phyloP scores from a whole-genome alignment of 2,113 vertebrate genomes.

The Gobio gobio region DNA sequence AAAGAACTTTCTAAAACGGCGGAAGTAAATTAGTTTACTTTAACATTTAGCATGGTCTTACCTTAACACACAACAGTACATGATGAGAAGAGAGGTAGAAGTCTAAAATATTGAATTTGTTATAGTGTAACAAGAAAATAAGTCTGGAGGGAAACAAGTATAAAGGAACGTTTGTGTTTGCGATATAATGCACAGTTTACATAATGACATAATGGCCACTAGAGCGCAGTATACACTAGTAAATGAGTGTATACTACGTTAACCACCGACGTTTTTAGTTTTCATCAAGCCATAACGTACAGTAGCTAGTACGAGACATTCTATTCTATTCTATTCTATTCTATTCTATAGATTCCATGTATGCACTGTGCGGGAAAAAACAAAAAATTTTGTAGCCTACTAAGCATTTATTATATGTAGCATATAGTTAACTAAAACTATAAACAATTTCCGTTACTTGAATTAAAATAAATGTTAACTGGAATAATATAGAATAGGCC shows the following conservation, averaged over 20 bases:
- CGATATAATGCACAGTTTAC: background rate
- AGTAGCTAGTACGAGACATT: background rate
- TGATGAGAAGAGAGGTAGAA: constrained; percentile 19
- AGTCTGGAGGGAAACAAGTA: constrained; percentile 53
- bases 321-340: background rate
- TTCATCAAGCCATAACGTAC: background rate
- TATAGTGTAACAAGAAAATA: constrained; percentile 40
- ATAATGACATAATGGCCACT: constrained; percentile 35
- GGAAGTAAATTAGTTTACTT: background rate
- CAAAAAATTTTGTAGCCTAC: too few relatives aligned
- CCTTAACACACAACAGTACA: constrained; percentile 67
- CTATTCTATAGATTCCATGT: background rate
- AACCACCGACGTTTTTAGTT: background rate
- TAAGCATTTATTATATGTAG: too few relatives aligned
- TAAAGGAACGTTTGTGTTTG: background rate
- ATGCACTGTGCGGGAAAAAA: background rate
- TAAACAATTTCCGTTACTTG: background rate
- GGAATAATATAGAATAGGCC: background rate
- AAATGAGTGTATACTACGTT: background rate
- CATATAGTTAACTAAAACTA: background rate
- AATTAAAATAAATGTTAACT: background rate
- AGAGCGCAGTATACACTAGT: constrained; percentile 48
- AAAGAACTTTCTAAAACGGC: background rate
- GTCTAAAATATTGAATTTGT: background rate
- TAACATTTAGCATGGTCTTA: constrained; percentile 44